A percentile compares a stretch with the other conserved stretches of the same genome.
Evolutionary conservation across 2,797 vertebrate genomes (phyloP).

Genomic region (Rhinichthys osculus): DNA sequence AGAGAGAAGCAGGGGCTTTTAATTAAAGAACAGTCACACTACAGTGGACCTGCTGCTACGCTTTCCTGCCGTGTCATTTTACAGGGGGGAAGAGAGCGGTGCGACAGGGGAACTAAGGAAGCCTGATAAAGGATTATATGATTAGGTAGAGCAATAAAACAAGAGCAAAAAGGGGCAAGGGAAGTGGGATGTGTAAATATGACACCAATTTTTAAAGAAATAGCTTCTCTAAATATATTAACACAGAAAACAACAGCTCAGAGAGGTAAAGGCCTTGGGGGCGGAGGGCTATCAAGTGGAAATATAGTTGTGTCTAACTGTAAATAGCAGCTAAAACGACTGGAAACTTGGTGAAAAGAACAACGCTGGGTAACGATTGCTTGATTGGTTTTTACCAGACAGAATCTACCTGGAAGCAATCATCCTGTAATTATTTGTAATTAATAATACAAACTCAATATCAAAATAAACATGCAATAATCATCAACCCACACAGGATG

Average conservation of each 20-base stretch:
- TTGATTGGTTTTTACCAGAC: background rate
- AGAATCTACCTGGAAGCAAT: background rate
- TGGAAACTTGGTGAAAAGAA: background rate
- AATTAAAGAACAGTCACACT: constrained; percentile 46
- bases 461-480: background rate
- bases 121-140: constrained; percentile 3
- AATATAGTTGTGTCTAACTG: background rate
- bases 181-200: background rate
- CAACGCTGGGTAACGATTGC: background rate
- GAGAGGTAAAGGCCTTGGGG: background rate
- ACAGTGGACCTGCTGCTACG: constrained; percentile 10
- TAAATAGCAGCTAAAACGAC: background rate
- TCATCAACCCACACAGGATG: background rate
- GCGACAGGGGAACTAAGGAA: background rate
- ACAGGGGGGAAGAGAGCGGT: background rate
- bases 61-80: constrained; percentile 11
- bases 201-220: background rate
- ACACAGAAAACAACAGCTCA: background rate
- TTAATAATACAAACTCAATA: background rate
- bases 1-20: constrained; percentile 38
- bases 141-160: constrained; percentile 13
- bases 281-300: background rate
- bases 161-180: background rate
- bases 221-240: background rate
- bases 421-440: background rate